Conservation (phyloP, 1,140 invertebrate species). For the Macrotrachela quadricornifera region DNA sequence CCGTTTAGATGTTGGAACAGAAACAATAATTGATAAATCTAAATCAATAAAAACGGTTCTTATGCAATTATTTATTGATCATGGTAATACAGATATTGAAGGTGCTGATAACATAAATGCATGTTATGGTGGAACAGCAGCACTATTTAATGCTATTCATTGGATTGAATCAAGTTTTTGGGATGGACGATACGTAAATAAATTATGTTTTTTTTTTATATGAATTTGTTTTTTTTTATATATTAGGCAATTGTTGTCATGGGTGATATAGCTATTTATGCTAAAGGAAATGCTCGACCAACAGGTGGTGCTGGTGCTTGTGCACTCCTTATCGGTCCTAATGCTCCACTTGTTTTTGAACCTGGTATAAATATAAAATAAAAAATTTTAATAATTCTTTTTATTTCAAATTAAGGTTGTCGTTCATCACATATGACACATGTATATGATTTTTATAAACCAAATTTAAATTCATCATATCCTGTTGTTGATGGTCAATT, state of each 20-base stretch:
- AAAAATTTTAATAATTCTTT: no score
- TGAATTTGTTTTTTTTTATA: no score
- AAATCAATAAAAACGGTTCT: slow-evolving; percentile 74
- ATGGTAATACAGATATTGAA: slow-evolving; percentile 70
- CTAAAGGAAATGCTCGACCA: slow-evolving; percentile 65
- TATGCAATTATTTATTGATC: slow-evolving; percentile 73
- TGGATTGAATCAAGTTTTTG: slow-evolving; percentile 89
- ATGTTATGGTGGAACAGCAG: slow-evolving; percentile 91
- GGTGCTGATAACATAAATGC: slow-evolving; percentile 89
- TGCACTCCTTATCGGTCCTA: slow-evolving; percentile 76
- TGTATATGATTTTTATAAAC: slow-evolving; percentile 97
- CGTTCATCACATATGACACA: slow-evolving; percentile 62
- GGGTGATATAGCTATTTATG: slow-evolving; percentile 87
- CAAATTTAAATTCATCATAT: slow-evolving; percentile 74
- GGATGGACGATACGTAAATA: slow-evolving; percentile 48
- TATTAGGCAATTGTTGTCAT: slow-evolving; percentile 59
- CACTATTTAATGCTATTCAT: slow-evolving; percentile 79
- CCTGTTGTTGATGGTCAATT: slow-evolving; percentile 82
- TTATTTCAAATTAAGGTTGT: no score
- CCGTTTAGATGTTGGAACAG: slow-evolving; percentile 80
- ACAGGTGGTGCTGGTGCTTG: slow-evolving; percentile 93
- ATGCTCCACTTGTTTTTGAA: slow-evolving; percentile 72
- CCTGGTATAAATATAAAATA: slow-evolving; percentile 29
- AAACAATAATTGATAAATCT: slow-evolving; percentile 92
- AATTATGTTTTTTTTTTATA: no score